Percentiles rank a stretch among this genome's conserved stretches.
Evolutionary conservation across 2,888 invertebrate species (phyloP).

Genomic region (Pycnomerus fuliginosus): DNA sequence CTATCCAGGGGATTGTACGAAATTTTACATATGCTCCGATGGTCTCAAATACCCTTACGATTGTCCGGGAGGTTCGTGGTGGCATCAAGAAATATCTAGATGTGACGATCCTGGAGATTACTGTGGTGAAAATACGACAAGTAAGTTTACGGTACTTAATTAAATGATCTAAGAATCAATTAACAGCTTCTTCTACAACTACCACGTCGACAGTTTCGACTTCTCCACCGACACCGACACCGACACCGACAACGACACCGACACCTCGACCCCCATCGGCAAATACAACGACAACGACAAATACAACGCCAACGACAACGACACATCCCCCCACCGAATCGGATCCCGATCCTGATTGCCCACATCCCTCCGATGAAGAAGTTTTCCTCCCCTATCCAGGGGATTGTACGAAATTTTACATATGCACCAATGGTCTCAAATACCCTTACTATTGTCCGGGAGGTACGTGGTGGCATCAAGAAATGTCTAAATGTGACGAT

Average conservation of each 20-base stretch:
- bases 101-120: conserved; percentile 18
- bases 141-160: no score
- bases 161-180: no score
- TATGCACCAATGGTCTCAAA: neutral
- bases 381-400: neutral
- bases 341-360: neutral
- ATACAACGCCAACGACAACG: no score
- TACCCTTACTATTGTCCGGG: conserved; percentile 9
- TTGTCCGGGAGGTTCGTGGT: conserved; percentile 18
- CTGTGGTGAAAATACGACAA: conserved; percentile 2
- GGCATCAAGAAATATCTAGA: conserved; percentile 17
- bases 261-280: no score
- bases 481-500: conserved; percentile 17
- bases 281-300: no score
- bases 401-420: neutral
- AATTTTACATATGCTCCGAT: neutral
- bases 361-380: neutral
- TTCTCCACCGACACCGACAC: no score
- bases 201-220: neutral
- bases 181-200: neutral
- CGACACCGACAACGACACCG: no score
- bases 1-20: neutral
- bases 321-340: no score
- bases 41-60: conserved; percentile 3
- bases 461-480: conserved; percentile 22